A percentile compares a stretch with the other conserved stretches of the same genome.
These are phyloP conservation scores for Pangasius larnaudii DNA, from an alignment of 2,797 vertebrate species.

Conservation along the genomic window DNA sequence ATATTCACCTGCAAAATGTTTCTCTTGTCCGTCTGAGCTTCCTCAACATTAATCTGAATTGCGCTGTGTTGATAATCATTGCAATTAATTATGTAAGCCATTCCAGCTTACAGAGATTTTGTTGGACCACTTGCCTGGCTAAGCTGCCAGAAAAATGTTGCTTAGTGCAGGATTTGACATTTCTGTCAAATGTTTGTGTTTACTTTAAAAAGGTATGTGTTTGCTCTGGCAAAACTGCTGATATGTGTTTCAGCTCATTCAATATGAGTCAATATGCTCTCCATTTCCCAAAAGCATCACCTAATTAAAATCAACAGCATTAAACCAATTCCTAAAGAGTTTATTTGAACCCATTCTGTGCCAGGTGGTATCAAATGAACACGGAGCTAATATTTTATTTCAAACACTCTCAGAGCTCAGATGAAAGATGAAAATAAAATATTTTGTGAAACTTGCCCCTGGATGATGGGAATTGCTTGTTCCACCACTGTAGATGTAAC, in stretches of 20 bases:
- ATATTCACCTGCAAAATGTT: neutral
- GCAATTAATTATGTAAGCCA: conserved; percentile 56
- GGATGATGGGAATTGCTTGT: neutral
- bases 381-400: neutral
- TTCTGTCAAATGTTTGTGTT: conserved; percentile 25
- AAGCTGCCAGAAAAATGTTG: conserved; percentile 49
- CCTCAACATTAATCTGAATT: conserved; percentile 15
- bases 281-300: conserved; percentile 17
- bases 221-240: conserved; percentile 25
- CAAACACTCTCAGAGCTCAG: neutral
- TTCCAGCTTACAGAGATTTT: conserved; percentile 48
- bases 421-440: neutral
- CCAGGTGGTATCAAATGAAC: neutral
- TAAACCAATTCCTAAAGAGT: neutral
- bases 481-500: neutral
- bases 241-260: conserved; percentile 14
- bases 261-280: neutral
- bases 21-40: neutral
- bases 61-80: conserved; percentile 51
- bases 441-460: neutral
- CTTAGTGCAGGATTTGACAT: conserved; percentile 43
- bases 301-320: conserved; percentile 5
- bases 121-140: conserved; percentile 42
- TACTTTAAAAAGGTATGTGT: conserved; percentile 31
- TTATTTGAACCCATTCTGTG: conserved; percentile 4